Evolutionary conservation across 2,113 vertebrate genomes (phyloP).

Genomic region (Recurvirostra avosetta): DNA sequence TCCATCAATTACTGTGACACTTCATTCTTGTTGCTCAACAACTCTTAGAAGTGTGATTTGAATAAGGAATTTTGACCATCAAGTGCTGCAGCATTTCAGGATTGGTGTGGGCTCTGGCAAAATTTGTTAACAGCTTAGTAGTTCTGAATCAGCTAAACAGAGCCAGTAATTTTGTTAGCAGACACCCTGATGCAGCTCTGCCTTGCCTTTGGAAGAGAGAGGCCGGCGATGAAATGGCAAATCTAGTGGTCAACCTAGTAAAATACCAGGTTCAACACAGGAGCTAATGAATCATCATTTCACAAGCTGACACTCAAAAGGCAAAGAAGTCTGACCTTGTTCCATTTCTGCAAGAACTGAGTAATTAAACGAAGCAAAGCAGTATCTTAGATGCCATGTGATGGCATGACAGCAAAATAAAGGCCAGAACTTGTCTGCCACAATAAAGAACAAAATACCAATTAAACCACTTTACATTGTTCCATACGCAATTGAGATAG

Average conservation of each 20-base stretch:
- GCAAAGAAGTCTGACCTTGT: not conserved
- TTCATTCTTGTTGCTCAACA: not conserved
- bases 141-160: not conserved
- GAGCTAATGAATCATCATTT: not conserved
- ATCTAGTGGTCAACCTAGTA: too few species aligned
- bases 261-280: not conserved
- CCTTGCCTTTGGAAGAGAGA: not conserved
- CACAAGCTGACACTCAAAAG: not conserved
- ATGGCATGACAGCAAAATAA: not conserved
- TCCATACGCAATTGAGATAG: not conserved
- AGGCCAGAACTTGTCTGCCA: not conserved
- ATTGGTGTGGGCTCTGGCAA: not conserved
- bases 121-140: not conserved
- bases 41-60: not conserved
- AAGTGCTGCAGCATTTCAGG: too few species aligned
- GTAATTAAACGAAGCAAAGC: not conserved
- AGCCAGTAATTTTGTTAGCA: not conserved
- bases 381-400: accelerated
- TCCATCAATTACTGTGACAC: not conserved
- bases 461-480: not conserved
- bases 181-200: not conserved
- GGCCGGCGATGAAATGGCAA: not conserved
- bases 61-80: too few species aligned
- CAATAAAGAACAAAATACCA: not conserved
- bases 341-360: not conserved